These are phyloP conservation scores for Paedocypris micromegethes DNA, from an alignment of 2,797 vertebrate genomes.

Conservation along the genomic window DNA sequence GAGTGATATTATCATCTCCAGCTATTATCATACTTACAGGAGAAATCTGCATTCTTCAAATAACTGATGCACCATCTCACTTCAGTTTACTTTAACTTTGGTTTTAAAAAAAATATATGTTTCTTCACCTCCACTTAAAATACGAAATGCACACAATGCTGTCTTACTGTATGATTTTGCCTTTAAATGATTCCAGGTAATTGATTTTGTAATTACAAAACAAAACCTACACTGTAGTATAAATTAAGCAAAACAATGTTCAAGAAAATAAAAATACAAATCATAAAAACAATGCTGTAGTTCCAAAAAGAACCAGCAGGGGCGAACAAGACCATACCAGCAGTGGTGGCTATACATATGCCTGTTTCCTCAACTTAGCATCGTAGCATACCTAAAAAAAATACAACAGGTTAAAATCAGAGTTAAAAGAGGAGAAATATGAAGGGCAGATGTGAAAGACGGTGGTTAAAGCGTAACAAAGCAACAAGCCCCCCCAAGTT, in stretches of 20 bases:
- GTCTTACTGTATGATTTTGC: no score
- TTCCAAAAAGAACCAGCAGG: neutral
- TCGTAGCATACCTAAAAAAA: conserved; percentile 31
- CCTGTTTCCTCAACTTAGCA: neutral
- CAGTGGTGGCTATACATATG: neutral
- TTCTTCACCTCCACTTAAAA: no score
- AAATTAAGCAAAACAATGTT: neutral
- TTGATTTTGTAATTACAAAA: no score
- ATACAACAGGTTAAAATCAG: conserved; percentile 15
- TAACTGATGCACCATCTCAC: no score
- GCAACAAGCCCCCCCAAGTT: conserved; percentile 67
- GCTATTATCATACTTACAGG: no score
- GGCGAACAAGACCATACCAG: neutral
- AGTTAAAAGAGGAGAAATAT: conserved; percentile 22
- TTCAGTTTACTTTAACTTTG: no score
- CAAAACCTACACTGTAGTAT: no score
- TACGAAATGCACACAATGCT: no score
- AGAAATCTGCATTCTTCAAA: no score
- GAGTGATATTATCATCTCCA: neutral
- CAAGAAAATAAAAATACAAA: neutral
- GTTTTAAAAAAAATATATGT: no score
- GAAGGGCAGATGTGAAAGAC: conserved; percentile 18
- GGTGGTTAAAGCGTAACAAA: conserved; percentile 51
- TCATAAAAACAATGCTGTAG: neutral
- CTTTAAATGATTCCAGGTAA: no score